These are phyloP conservation scores for Epinephelus coioides DNA, from an alignment of 2,797 vertebrate genomes.

Conservation along the genomic window DNA sequence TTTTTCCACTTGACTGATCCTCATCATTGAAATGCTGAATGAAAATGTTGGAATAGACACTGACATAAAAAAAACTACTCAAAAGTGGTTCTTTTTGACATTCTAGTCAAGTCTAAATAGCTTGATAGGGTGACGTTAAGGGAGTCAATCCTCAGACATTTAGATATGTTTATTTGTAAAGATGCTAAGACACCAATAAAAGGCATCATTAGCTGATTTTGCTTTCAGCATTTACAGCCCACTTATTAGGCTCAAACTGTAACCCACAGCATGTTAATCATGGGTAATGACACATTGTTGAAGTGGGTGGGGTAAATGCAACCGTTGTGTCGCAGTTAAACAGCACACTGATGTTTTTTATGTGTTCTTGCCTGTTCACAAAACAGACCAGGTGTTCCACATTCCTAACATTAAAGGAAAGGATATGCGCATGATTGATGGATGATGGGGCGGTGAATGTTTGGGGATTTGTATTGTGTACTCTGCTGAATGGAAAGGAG, in stretches of 20 bases:
- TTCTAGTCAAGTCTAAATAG: not conserved
- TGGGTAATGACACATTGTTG: constrained; percentile 59
- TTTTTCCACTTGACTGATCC: constrained; percentile 75
- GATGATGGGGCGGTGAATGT: constrained; percentile 36
- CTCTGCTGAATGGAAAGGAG: constrained; percentile 21
- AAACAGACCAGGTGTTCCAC: constrained; percentile 64
- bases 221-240: constrained; percentile 28
- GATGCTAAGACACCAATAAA: not conserved
- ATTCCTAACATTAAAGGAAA: constrained; percentile 50
- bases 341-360: constrained; percentile 40
- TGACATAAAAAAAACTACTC: constrained; percentile 21
- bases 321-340: constrained; percentile 58
- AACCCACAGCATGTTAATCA: constrained; percentile 52
- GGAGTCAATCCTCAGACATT: not conserved
- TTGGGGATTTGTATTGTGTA: constrained; percentile 40
- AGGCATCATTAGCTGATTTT: constrained; percentile 25
- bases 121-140: not conserved
- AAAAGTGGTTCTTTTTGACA: constrained; percentile 32
- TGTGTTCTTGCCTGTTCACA: constrained; percentile 43
- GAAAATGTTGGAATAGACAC: constrained; percentile 48
- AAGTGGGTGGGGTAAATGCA: constrained; percentile 45
- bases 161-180: not conserved
- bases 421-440: constrained; percentile 41
- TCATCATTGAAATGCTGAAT: constrained; percentile 69
- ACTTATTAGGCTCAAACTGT: constrained; percentile 43